phyloP scores from a whole-genome alignment of 2,888 invertebrate species.

The Sacculina carcini region DNA sequence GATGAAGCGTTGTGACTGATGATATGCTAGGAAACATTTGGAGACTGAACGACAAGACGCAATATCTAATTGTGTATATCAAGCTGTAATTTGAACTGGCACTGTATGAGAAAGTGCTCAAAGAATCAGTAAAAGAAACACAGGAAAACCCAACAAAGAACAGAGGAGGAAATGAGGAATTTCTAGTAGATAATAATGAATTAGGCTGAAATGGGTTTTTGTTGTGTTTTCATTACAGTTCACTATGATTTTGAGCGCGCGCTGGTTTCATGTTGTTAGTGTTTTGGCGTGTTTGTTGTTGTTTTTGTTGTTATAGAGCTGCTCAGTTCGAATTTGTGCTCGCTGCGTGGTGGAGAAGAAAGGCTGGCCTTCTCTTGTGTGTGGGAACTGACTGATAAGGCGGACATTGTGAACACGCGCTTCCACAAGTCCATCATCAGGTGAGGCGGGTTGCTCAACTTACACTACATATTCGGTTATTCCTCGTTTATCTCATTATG shows the following conservation, averaged over 20 bases:
- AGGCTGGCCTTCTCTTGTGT: conserved; percentile 84
- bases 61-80: no score
- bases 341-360: conserved; percentile 64
- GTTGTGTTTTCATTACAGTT: conserved; percentile 2
- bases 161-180: no score
- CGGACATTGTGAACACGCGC: conserved; percentile 34
- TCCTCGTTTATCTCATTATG: neutral
- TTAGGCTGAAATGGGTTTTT: no score
- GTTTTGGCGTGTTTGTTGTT: conserved; percentile 8
- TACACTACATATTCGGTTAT: conserved; percentile 14
- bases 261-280: neutral
- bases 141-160: no score
- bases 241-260: conserved; percentile 14
- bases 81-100: no score
- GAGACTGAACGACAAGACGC: no score
- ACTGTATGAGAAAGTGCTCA: no score
- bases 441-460: neutral
- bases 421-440: conserved; percentile 83
- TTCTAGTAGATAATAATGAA: no score
- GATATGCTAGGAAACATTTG: no score
- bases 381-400: conserved; percentile 68
- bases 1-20: conserved; percentile 6
- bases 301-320: conserved; percentile 31
- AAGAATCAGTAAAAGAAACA: no score
- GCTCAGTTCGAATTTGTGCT: conserved; percentile 84